Evolutionary conservation across 2,888 invertebrate species (phyloP).

Genomic region (Tetheella fluctuosa): DNA sequence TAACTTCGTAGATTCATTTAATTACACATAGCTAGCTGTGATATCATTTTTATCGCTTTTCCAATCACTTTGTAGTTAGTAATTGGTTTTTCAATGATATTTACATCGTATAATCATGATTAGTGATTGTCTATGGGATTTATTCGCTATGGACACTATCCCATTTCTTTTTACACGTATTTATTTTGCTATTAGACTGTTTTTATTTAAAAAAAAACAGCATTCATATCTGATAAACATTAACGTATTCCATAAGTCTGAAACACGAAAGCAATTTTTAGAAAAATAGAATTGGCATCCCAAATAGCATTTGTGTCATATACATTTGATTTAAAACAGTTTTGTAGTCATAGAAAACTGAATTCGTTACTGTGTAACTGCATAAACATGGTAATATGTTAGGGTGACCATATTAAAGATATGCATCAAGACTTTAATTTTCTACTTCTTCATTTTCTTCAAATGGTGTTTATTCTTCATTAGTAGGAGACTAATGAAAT

Average conservation of each 20-base stretch:
- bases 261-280: neutral
- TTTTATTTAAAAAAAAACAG: too few species aligned
- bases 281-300: neutral
- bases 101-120: too few species aligned
- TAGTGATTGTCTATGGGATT: too few species aligned
- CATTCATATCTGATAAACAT: neutral
- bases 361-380: conserved; percentile 35
- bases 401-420: conserved; percentile 17
- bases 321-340: conserved; percentile 34
- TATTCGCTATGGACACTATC: too few species aligned
- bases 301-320: neutral
- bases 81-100: too few species aligned
- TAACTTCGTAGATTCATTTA: neutral
- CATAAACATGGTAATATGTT: conserved; percentile 35
- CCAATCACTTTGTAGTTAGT: neutral
- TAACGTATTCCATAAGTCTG: neutral
- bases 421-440: neutral
- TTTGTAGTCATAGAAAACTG: conserved; percentile 41
- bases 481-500: too few species aligned
- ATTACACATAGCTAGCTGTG: neutral
- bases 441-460: too few species aligned
- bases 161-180: too few species aligned
- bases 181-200: too few species aligned
- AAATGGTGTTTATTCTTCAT: too few species aligned
- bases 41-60: neutral